Conservation (phyloP, 2,888 invertebrate genomes). For the Lamproptera curius region DNA sequence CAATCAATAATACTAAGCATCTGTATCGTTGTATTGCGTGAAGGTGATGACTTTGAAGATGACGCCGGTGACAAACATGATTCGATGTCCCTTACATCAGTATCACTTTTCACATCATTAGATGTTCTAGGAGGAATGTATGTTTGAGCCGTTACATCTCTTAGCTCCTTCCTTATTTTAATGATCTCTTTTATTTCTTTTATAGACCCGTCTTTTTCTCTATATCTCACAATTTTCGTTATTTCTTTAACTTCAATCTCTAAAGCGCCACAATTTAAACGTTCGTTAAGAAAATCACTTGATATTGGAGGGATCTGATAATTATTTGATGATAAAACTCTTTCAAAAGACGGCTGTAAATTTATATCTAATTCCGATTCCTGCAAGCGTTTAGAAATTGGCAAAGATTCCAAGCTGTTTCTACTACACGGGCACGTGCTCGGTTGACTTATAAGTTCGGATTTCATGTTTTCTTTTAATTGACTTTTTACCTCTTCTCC, state of each 20-base stretch:
- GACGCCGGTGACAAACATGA: conserved; percentile 25
- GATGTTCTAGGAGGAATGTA: conserved; percentile 18
- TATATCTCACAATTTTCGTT: conserved; percentile 35
- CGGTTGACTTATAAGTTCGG: not conserved
- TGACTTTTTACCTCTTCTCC: conserved; percentile 13
- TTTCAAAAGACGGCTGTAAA: not conserved
- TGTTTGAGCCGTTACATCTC: conserved; percentile 23
- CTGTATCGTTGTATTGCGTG: conserved; percentile 14
- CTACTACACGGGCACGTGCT: not conserved
- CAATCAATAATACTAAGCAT: conserved; percentile 7
- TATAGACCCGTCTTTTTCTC: conserved; percentile 40
- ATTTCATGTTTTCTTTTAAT: conserved; percentile 6
- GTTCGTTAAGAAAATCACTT: conserved; percentile 7
- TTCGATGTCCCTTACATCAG: no score
- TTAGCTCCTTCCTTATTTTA: conserved; percentile 35
- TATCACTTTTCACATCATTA: no score
- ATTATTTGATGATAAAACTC: not conserved
- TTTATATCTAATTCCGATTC: not conserved
- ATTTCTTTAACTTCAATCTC: conserved; percentile 40
- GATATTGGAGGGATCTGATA: not conserved
- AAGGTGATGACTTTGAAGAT: conserved; percentile 27
- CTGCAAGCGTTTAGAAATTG: not conserved
- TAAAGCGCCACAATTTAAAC: conserved; percentile 35
- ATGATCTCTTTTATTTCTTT: conserved; percentile 37
- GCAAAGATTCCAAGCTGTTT: not conserved